Percentiles rank a stretch among this genome's conserved stretches.
phyloP scores from a whole-genome alignment of 1,140 invertebrate genomes.

The Zaprionus gabonicus region DNA sequence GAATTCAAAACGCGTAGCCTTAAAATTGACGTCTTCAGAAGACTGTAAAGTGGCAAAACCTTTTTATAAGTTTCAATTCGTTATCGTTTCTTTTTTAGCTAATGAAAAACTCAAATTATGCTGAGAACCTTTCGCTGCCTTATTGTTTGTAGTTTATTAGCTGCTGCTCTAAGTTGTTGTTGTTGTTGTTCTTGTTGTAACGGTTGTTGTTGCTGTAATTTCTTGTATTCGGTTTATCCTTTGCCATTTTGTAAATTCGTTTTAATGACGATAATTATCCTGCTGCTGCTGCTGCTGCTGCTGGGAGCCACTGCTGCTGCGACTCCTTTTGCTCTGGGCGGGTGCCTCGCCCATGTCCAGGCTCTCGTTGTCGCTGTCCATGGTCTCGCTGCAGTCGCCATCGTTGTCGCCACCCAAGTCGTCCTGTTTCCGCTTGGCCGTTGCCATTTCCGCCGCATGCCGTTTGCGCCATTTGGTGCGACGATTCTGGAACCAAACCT shows the following conservation, averaged over 20 bases:
- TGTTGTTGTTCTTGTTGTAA: slow-evolving; percentile 28
- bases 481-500: slow-evolving; percentile 99
- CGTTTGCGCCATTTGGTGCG: slow-evolving; percentile 99
- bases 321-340: slow-evolving; percentile 77
- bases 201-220: slow-evolving; percentile 35
- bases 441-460: slow-evolving; percentile 99
- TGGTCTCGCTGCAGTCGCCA: slow-evolving; percentile 88
- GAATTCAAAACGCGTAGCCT: slow-evolving; percentile 48
- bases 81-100: slow-evolving; percentile 28
- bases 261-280: slow-evolving; percentile 82
- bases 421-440: slow-evolving; percentile 98
- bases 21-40: slow-evolving; percentile 72
- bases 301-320: slow-evolving; percentile 65
- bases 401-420: slow-evolving; percentile 91
- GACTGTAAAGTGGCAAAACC: slow-evolving; percentile 82
- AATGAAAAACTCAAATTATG: slow-evolving; percentile 39
- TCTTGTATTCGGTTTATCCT: slow-evolving; percentile 42
- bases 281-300: slow-evolving; percentile 52
- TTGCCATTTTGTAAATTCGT: slow-evolving; percentile 72
- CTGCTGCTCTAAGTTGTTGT: slow-evolving; percentile 8
- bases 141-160: slow-evolving; percentile 31
- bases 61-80: slow-evolving; percentile 41
- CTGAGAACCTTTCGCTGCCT: slow-evolving; percentile 35
- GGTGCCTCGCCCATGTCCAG: slow-evolving; percentile 83
- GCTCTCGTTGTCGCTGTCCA: slow-evolving; percentile 84